Conservation (phyloP, 2,797 vertebrate species). For the Sebastes matsubarae region DNA sequence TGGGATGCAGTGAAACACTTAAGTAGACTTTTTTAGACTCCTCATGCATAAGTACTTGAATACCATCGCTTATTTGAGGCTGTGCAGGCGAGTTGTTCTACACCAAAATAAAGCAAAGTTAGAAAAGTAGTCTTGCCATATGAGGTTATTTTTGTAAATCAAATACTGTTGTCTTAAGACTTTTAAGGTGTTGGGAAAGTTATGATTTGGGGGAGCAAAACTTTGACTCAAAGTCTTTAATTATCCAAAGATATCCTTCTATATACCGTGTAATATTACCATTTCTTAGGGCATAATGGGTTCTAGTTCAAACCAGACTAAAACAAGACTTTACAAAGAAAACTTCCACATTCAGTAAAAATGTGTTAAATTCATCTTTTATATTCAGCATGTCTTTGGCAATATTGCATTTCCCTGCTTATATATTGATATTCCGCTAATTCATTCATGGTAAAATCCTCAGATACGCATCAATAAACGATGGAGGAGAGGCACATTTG, state of each 20-base stretch:
- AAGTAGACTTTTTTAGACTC: not conserved
- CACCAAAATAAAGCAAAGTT: not conserved
- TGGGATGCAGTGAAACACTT: not conserved
- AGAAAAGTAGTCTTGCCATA: not conserved
- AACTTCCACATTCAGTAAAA: not conserved
- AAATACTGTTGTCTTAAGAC: not conserved
- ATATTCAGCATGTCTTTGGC: slow-evolving; percentile 45
- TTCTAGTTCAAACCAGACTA: not conserved
- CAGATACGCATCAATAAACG: slow-evolving; percentile 62
- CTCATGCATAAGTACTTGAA: not conserved
- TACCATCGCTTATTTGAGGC: not conserved
- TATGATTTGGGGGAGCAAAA: not conserved
- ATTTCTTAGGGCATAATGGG: not conserved
- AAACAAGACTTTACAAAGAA: slow-evolving; percentile 6
- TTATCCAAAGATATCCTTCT: not conserved
- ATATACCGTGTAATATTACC: not conserved
- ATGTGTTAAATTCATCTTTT: slow-evolving; percentile 6
- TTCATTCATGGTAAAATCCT: slow-evolving; percentile 63
- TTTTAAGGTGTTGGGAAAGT: not conserved
- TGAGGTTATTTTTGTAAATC: not conserved
- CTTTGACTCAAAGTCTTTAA: not conserved
- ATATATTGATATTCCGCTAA: slow-evolving; percentile 63
- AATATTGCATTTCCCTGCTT: slow-evolving; percentile 52
- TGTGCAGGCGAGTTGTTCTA: not conserved
- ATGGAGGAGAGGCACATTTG: slow-evolving; percentile 52